Base-by-base conservation (phyloP, 2,888 invertebrate genomes). In the Macrosoma leucophasiata region DNA sequence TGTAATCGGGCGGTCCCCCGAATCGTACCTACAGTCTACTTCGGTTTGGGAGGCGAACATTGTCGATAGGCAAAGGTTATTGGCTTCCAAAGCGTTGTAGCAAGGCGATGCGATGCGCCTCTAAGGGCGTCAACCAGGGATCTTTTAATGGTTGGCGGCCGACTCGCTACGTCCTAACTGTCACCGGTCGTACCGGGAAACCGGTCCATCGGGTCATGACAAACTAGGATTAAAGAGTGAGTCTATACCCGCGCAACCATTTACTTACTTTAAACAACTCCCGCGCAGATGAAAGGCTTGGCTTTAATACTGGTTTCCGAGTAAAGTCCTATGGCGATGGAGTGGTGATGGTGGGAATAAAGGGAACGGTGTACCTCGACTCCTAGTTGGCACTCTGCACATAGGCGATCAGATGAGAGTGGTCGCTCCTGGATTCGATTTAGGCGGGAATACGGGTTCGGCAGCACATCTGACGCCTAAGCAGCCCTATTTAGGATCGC, bases 371-470 rank as follows among this genome's bases (percentile, higher is more conserved):
- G 35, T 34, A 26, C 29, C 33, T 4, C 10, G 26, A 23, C 22
- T 29, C 35, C 25, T 43, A 49, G 46, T 29, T 45, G 40, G 11
- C 14, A 20, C 32, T 36, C 43, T 41, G 46, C 47, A 48, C 46
- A 33, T 44, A 39, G 47, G 46, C 47, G 43, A 41, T 39, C 36
- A 33, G 40, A 17, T 11, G 44, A 39, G 29, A 33, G 32, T 46
- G 49, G 49, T 46, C 49, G 50, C 34, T 46, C 40, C 33, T 14
- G 27, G 22, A 29, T n/a, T 42, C 35, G 41, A 41, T n/a, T 31
- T 38, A 39, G 44, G 20, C 35, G 34, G 40, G 38, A 33, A 27
- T 11, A 28, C 29, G 6, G 43, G 34, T 41, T 34, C 36, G 35
- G 26, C 29, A 26, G 35, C 30, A 39, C 41, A 28, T 11, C 33